Evolutionary conservation across 2,888 invertebrate genomes (phyloP).

Genomic region (Drosophila trichaetosa): DNA sequence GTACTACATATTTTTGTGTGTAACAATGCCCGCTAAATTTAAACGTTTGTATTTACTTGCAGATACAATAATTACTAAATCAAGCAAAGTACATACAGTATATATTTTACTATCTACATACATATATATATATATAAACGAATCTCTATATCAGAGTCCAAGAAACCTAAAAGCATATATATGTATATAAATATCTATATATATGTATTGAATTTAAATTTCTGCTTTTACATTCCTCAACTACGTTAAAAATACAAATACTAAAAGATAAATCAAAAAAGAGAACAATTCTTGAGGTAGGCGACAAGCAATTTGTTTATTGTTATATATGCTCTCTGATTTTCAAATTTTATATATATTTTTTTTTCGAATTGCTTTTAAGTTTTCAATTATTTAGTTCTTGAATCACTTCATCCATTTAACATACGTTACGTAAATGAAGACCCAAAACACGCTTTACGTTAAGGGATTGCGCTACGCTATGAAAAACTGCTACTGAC

Average conservation of each 20-base stretch:
- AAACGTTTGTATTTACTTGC: slow-evolving; percentile 82
- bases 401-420: slow-evolving; percentile 20
- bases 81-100: slow-evolving; percentile 64
- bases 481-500: slow-evolving; percentile 20
- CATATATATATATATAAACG: slow-evolving; percentile 47
- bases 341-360: slow-evolving; percentile 20
- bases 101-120: slow-evolving; percentile 68
- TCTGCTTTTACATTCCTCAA: slow-evolving; percentile 72
- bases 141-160: slow-evolving; percentile 39
- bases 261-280: slow-evolving; percentile 49
- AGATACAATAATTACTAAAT: slow-evolving; percentile 83
- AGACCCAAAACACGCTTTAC: neutral
- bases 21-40: slow-evolving; percentile 63
- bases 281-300: slow-evolving; percentile 69
- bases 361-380: slow-evolving; percentile 8
- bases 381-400: slow-evolving; percentile 20
- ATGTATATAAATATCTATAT: slow-evolving; percentile 48
- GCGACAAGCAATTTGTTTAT: slow-evolving; percentile 63
- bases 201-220: slow-evolving; percentile 45
- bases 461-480: slow-evolving; percentile 39
- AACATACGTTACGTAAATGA: slow-evolving; percentile 25
- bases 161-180: slow-evolving; percentile 47
- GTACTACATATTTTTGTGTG: slow-evolving; percentile 30
- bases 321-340: slow-evolving; percentile 19
- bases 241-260: slow-evolving; percentile 58